These are phyloP conservation scores for Caenorhabditis sp. DNA, from an alignment of 2,888 invertebrate genomes.

Conservation along the genomic window DNA sequence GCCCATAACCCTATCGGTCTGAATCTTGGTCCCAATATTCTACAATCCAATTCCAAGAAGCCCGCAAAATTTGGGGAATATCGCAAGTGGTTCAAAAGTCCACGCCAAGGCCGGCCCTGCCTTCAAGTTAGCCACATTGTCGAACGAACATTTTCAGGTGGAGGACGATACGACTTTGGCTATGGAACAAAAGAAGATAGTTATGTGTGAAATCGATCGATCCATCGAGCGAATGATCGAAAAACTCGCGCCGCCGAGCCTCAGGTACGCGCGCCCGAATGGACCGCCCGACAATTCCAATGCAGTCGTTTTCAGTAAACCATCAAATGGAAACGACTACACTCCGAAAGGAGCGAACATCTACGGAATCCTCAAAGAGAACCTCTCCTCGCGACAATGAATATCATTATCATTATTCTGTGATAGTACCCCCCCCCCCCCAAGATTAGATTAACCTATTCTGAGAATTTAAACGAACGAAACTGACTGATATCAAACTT, in stretches of 20 bases:
- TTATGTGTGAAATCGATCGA: constrained; percentile 57
- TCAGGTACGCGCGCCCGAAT: no score
- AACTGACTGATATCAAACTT: constrained; percentile 38
- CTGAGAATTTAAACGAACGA: constrained; percentile 33
- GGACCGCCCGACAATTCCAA: no score
- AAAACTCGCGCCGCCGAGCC: constrained; percentile 48
- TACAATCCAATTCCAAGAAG: no score
- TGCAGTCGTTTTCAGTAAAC: constrained; percentile 27
- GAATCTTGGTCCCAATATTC: no score
- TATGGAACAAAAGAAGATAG: constrained; percentile 59
- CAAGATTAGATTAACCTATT: constrained; percentile 14
- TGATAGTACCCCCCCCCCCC: constrained; percentile 18
- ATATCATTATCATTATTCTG: constrained; percentile 29
- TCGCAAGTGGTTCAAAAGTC: no score
- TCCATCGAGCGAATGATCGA: constrained; percentile 54
- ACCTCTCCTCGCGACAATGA: constrained; percentile 54
- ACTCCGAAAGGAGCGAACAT: constrained; percentile 59
- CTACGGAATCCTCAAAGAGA: constrained; percentile 59
- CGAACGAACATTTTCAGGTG: no score
- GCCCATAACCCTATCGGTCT: no score
- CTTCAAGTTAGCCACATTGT: no score
- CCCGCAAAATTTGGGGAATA: no score
- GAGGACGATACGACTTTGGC: constrained; percentile 55
- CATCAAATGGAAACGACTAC: constrained; percentile 60
- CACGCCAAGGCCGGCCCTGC: no score